These are phyloP conservation scores for Luehdorfia chinensis DNA, from an alignment of 1,140 invertebrate genomes.

Conservation along the genomic window DNA sequence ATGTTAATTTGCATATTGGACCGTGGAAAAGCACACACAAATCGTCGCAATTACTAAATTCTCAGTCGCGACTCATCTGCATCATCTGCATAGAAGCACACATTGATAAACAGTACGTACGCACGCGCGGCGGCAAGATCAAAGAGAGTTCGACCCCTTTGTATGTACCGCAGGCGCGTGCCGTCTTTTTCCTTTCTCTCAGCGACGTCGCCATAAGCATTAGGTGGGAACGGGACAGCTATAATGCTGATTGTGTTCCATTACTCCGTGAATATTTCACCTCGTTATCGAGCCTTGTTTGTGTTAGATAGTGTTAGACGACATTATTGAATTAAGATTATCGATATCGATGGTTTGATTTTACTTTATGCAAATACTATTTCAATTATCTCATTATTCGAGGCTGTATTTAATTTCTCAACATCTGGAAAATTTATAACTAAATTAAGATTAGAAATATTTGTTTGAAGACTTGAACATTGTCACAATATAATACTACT, in stretches of 20 bases:
- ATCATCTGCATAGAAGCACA: conserved; percentile 73
- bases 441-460: no score
- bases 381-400: background rate
- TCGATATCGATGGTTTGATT: conserved; percentile 50
- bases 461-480: no score
- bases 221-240: conserved; percentile 50
- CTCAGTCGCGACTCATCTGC: conserved; percentile 68
- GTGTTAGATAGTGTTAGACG: conserved; percentile 69
- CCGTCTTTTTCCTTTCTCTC: conserved; percentile 64
- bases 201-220: conserved; percentile 27
- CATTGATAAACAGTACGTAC: conserved; percentile 49
- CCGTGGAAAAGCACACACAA: conserved; percentile 49
- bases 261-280: conserved; percentile 76
- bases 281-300: conserved; percentile 77
- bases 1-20: conserved; percentile 37
- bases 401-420: background rate
- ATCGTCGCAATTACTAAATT: conserved; percentile 77
- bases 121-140: conserved; percentile 71
- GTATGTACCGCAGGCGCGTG: conserved; percentile 65
- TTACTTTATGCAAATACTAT: conserved; percentile 8
- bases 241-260: conserved; percentile 61
- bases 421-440: background rate
- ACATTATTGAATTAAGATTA: conserved; percentile 43
- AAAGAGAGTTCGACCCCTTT: conserved; percentile 73
- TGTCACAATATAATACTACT: no score